A percentile compares a stretch with the other conserved stretches of the same genome.
Evolutionary conservation across 2,113 vertebrate species (phyloP).

Genomic region (Stomatorhinus ivindoensis): DNA sequence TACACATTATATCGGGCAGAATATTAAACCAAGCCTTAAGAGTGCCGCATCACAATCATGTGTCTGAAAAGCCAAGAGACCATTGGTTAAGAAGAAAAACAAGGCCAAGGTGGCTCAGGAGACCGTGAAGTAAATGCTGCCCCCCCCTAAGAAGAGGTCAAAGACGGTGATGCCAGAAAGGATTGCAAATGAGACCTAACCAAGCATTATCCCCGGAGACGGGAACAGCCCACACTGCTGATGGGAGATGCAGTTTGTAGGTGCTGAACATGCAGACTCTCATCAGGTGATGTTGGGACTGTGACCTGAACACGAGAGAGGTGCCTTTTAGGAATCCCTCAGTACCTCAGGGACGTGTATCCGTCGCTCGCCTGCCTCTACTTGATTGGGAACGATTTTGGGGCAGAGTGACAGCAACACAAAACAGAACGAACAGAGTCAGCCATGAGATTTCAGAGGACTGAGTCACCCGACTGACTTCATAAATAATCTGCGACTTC

Average conservation of each 20-base stretch:
- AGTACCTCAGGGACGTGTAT: neutral
- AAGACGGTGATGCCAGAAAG: neutral
- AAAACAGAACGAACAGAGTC: too few relatives aligned
- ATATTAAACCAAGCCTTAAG: neutral
- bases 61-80: neutral
- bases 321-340: neutral
- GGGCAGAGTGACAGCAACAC: neutral
- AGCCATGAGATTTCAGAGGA: constrained; percentile 4
- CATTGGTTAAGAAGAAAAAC: neutral
- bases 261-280: neutral
- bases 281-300: neutral
- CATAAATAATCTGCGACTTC: constrained; percentile 4
- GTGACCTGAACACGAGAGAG: neutral
- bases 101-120: neutral
- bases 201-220: neutral
- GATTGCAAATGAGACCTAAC: neutral
- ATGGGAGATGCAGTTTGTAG: neutral
- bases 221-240: neutral
- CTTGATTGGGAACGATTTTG: neutral
- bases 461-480: neutral
- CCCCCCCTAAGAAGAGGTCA: neutral
- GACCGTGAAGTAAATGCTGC: neutral
- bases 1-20: neutral
- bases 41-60: neutral
- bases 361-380: neutral